A percentile compares a stretch with the other conserved stretches of the same genome.
Conservation (phyloP, 2,797 vertebrate species). For the Propithecus deckenii region DNA sequence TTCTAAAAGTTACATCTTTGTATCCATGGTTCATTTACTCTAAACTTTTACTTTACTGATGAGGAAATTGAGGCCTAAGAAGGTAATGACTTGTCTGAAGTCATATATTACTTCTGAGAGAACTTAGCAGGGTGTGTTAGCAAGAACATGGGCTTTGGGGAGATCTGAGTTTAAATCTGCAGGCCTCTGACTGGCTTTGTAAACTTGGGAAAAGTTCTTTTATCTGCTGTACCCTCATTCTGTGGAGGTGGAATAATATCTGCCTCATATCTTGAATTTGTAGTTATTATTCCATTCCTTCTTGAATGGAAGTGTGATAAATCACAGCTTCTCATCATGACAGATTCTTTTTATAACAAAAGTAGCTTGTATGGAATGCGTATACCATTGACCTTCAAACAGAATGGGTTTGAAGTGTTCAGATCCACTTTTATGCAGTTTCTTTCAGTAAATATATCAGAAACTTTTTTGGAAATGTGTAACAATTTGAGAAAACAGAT, state of each 20-base stretch:
- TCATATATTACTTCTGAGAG: neutral
- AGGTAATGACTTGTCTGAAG: neutral
- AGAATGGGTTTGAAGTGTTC: neutral
- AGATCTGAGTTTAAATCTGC: neutral
- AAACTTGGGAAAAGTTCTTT: slow-evolving; percentile 6
- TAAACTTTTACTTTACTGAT: neutral
- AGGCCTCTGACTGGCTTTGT: neutral
- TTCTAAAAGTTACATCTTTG: neutral
- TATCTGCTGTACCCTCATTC: neutral
- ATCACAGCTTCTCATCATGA: neutral
- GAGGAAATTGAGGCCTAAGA: neutral
- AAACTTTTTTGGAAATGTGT: neutral
- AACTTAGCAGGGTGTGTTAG: neutral
- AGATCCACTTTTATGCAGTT: neutral
- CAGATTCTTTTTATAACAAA: slow-evolving; percentile 19
- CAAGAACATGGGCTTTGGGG: neutral
- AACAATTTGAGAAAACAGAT: neutral
- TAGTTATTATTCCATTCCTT: neutral
- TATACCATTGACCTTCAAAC: neutral
- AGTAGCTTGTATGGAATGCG: slow-evolving; percentile 14
- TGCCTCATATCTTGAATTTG: neutral
- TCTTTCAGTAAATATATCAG: neutral
- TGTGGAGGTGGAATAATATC: neutral
- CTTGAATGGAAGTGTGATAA: neutral
- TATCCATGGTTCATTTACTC: neutral